Conservation (phyloP, 2,113 vertebrate genomes). For the Cebus imitator region DNA sequence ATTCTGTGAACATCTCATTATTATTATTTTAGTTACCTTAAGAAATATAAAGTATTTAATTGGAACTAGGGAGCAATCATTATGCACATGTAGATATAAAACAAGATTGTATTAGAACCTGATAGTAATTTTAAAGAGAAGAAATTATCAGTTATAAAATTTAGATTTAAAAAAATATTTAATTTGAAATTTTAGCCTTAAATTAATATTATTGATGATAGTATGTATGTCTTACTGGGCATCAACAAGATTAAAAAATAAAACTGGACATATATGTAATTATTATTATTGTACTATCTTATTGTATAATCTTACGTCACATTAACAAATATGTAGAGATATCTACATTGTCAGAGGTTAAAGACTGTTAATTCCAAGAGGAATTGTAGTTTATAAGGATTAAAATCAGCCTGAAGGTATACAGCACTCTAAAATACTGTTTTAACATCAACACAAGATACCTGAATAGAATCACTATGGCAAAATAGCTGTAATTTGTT, state of each 20-base stretch:
- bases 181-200: not conserved
- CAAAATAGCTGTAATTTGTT: not conserved
- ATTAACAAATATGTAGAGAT: not conserved
- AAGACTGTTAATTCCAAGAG: not conserved
- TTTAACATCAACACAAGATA: not conserved
- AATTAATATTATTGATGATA: not conserved
- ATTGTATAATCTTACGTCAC: not conserved
- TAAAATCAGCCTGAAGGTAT: not conserved
- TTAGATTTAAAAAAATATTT: not conserved
- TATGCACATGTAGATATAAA: not conserved
- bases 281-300: not conserved
- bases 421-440: not conserved
- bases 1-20: slow-evolving; percentile 46
- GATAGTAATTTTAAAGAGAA: not conserved
- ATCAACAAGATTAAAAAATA: not conserved
- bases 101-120: not conserved
- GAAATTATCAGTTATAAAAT: not conserved
- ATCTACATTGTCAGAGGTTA: not conserved
- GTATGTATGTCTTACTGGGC: not conserved
- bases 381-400: not conserved
- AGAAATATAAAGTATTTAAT: not conserved
- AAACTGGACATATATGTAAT: not conserved
- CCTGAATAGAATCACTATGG: not conserved
- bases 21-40: slow-evolving; percentile 19
- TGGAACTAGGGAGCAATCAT: not conserved